phyloP scores from a whole-genome alignment of 2,797 vertebrate genomes.

The Sebastes hubbsi region DNA sequence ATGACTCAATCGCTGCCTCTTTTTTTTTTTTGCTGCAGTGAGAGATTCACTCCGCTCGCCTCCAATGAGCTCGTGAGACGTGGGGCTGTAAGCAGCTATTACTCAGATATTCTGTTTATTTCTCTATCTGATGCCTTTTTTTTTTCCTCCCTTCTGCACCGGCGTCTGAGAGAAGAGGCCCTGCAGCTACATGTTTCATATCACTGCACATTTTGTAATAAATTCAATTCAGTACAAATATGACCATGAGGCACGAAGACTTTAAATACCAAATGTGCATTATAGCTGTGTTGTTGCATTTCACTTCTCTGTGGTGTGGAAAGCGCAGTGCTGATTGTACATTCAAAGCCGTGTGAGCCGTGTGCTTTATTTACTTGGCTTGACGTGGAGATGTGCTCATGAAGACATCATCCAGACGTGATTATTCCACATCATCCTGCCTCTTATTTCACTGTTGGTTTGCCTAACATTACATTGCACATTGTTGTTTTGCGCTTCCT shows the following conservation, averaged over 20 bases:
- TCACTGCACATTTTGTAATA: slow-evolving; percentile 84
- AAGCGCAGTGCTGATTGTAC: slow-evolving; percentile 56
- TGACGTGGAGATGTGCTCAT: slow-evolving; percentile 54
- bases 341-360: slow-evolving; percentile 43
- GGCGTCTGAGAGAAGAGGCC: slow-evolving; percentile 71
- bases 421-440: slow-evolving; percentile 70
- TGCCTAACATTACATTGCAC: slow-evolving; percentile 35
- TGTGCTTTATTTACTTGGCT: slow-evolving; percentile 62
- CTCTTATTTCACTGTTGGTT: slow-evolving; percentile 37
- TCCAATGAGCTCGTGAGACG: slow-evolving; percentile 61
- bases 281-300: slow-evolving; percentile 68
- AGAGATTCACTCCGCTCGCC: slow-evolving; percentile 53
- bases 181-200: slow-evolving; percentile 85
- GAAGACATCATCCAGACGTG: slow-evolving; percentile 71
- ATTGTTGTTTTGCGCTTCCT: slow-evolving; percentile 27
- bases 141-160: slow-evolving; percentile 45
- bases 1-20: slow-evolving; percentile 45
- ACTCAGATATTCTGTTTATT: slow-evolving; percentile 77
- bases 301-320: slow-evolving; percentile 46
- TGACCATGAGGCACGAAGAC: slow-evolving; percentile 83
- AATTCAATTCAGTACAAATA: slow-evolving; percentile 83
- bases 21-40: slow-evolving; percentile 24
- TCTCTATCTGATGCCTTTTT: slow-evolving; percentile 74
- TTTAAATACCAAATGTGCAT: slow-evolving; percentile 83
- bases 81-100: slow-evolving; percentile 55